Percentiles rank a stretch among this genome's conserved stretches.
Conservation (phyloP, 2,797 vertebrate genomes). For the Mico argentatus region DNA sequence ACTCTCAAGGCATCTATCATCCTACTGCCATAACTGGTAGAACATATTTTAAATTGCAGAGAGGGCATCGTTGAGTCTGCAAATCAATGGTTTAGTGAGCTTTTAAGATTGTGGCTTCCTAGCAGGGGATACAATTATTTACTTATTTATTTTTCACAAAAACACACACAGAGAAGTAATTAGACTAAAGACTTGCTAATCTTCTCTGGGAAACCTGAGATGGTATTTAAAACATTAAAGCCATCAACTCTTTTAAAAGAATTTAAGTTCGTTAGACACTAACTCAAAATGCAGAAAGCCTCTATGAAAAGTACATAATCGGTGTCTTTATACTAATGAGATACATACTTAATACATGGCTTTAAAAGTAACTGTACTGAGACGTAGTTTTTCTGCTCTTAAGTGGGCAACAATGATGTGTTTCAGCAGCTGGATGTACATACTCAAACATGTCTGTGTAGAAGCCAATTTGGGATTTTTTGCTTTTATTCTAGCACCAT, state of each 20-base stretch:
- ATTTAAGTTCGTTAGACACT: slow-evolving; percentile 23
- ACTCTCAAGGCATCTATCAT: neutral
- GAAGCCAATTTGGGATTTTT: slow-evolving; percentile 1
- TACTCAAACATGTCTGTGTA: neutral
- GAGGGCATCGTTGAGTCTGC: neutral
- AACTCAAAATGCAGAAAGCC: neutral
- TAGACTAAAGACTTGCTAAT: slow-evolving; percentile 57
- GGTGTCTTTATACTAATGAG: neutral
- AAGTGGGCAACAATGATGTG: neutral
- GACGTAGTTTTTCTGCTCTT: neutral
- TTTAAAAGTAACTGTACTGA: slow-evolving; percentile 19
- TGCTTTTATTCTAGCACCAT: slow-evolving; percentile 27
- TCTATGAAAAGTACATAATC: neutral
- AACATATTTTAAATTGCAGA: neutral
- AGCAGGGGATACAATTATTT: slow-evolving; percentile 50
- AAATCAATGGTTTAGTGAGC: neutral
- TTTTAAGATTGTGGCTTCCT: neutral
- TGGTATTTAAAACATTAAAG: slow-evolving; percentile 64
- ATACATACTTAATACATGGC: neutral
- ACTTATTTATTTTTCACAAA: slow-evolving; percentile 57
- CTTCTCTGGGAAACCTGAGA: slow-evolving; percentile 54
- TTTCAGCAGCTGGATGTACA: neutral
- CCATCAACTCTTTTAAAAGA: slow-evolving; percentile 39
- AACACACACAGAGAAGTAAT: slow-evolving; percentile 45
- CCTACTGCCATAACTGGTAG: neutral